Evolutionary conservation across 2,888 invertebrate species (phyloP), one percentile per base, ranked within the genome.

Genomic region (Drosophila basisetae): DNA sequence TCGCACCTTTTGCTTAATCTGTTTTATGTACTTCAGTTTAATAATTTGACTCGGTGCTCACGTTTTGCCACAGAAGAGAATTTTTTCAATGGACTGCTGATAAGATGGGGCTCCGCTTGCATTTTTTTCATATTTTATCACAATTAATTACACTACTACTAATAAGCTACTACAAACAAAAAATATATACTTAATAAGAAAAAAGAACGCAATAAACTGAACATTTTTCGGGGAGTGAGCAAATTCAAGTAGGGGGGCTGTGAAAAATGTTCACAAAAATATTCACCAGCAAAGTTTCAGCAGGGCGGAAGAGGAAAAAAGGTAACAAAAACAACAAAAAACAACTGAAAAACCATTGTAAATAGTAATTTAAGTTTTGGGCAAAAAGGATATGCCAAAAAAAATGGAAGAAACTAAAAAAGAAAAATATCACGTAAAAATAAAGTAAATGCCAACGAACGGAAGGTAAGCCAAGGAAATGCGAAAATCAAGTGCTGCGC

Each of bases 291-390:
- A 72, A 84, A 87, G 71, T 73, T 77, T 69, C 58, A 73, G 62
- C 56, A 31, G 25, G 60, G 64, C 16, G 54, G 30, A 60, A 59
- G 50, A 50, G 31, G n/a, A 52, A 63, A 52, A 66, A 60, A 41
- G 16, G 28, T 61, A 68, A 53, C 50, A 54, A 76, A 63, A 68
- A 69, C 28, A 55, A 47, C 63, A 73, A 88, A 31, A 75, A 79
- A 76, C 65, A 79, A 79, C 62, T 58, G 81, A 56, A 73, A 73
- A 71, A 70, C 75, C 81, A 90, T 88, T 88, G 85, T 86, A 86
- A 86, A 87, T 87, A 87, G 86, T 87, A 87, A 87, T 87, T 87
- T 87, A 87, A 85, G 89, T 90, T 86, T 88, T 71, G 75, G 82
- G 55, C 68, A 76, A 82, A 82, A 72, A 73, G 84, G 89, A 83